Evolutionary conservation across 2,888 invertebrate species (phyloP), one percentile per base, ranked within the genome.

Genomic region (Drosophila sordidula): DNA sequence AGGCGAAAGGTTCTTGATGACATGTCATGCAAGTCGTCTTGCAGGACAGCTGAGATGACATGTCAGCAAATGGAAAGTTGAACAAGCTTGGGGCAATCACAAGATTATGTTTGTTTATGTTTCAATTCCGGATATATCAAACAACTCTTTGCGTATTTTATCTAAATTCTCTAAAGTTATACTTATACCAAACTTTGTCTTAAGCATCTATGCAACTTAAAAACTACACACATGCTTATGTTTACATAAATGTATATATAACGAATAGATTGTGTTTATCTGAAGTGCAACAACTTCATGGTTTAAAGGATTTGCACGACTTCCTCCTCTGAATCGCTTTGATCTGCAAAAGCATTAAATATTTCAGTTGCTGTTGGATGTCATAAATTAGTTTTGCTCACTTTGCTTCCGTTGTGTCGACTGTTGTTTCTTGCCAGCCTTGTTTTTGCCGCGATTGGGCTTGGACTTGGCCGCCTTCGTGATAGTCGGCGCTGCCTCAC

Each of bases 241-340:
- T 26, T 36, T n/a, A 18, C 26, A 11, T 11, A 36, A 14, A 38
- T n/a, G 12, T 22, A 22, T 38, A 39, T 62, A 51, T 25, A 9
- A 46, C 9, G 16, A 16, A 18, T 39, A 36, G 5, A 45, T 29
- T 29, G 46, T 38, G 25, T 49, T 14, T 29, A 54, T 22, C 18
- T 16, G 16, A 42, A 8, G 6, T 16, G 3, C 25, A 42, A 9
- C 4, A n/a, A 9, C 3, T 2, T 16, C 3, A 9, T 18, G 39
- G 6, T 26, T 58, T 32, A 61, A 34, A 79, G 41, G 22, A 79
- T 41, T 38, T 63, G 52, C 16, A 34, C 86, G 8, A 54, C 54
- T 49, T 86, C 89, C 41, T 83, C 87, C 59, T 83, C 87, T 2
- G 89, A 88, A 57, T 81, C 69, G 71, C 79, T 70, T 18, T 65